A percentile compares a stretch with the other conserved stretches of the same genome.
Conservation (phyloP, 2,888 invertebrate genomes). For the Flabesymbios commensalis region DNA sequence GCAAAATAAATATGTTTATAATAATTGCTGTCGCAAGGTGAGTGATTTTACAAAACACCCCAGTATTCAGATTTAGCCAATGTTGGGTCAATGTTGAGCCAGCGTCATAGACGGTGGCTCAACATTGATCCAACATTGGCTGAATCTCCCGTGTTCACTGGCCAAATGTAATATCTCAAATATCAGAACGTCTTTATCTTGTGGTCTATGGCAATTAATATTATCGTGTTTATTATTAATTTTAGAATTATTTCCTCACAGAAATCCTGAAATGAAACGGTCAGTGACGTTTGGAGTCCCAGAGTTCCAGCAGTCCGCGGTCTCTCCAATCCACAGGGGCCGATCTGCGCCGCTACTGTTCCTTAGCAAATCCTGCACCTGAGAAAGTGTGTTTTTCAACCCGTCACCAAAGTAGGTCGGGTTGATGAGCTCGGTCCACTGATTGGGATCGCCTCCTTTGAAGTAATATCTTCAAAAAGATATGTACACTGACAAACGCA, state of each 20-base stretch:
- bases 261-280: conserved; percentile 17
- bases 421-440: conserved; percentile 15
- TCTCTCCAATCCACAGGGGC: conserved; percentile 17
- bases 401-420: conserved; percentile 1
- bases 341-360: neutral
- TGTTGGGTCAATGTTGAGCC: no score
- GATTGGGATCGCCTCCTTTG: conserved; percentile 6
- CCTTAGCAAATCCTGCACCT: neutral
- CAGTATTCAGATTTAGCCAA: no score
- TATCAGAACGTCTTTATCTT: no score
- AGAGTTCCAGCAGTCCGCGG: conserved; percentile 11
- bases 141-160: no score
- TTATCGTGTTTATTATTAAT: neutral
- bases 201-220: no score
- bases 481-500: no score
- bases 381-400: neutral
- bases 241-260: conserved; percentile 47
- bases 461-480: conserved; percentile 15
- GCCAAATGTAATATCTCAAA: no score
- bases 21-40: no score
- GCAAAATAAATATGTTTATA: no score
- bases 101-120: no score
- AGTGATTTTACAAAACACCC: no score
- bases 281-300: conserved; percentile 17
- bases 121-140: no score